Evolutionary conservation across 2,888 invertebrate genomes (phyloP), one percentile per base, ranked within the genome.

Genomic region (Eristalis pertinax): DNA sequence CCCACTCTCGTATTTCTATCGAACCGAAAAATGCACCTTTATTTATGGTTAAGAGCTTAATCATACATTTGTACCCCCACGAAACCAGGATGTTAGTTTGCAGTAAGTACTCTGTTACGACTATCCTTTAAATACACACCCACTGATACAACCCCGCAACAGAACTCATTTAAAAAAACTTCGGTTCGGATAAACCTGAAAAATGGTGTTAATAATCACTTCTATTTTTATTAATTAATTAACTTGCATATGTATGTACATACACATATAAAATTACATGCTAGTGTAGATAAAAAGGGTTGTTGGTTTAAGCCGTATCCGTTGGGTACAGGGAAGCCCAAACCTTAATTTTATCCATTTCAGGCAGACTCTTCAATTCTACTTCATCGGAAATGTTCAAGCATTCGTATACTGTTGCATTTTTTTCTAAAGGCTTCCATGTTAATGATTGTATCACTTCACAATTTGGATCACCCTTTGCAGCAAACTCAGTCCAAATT

Each of bases 401-500:
- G 72, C 91, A 91, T 4, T 89, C 89, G 15, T 90, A 90, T 11
- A 38, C 70, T 43, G 89, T 89, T 0, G 79, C 82, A 32, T 50
- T 79, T 84, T 89, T 68, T 60, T 67, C 10, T 2, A 91, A 76
- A 0, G 91, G 90, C 15, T 88, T 64, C 92, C 92, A 92, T 10
- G 73, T 43, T 4, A 88, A 80, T 0, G 89, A 69, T 2, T 80
- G 73, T 4, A 90, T 90, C 35, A 83, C 89, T 19, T 74, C 72
- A 58, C 90, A 90, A 78, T 93, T 92, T 4, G 93, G 93, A 90
- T 93, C 90, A 2, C 92, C 89, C 10, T 82, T 90, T 29, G 88
- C 82, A 1, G 93, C 93, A 80, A 93, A 93, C 64, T 90, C 91
- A 11, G 92, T 91, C 90, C 91, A 92, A 29, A 92, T 89, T 60